Evolutionary conservation across 2,888 invertebrate species (phyloP).

Genomic region (Hypsopygia costalis): DNA sequence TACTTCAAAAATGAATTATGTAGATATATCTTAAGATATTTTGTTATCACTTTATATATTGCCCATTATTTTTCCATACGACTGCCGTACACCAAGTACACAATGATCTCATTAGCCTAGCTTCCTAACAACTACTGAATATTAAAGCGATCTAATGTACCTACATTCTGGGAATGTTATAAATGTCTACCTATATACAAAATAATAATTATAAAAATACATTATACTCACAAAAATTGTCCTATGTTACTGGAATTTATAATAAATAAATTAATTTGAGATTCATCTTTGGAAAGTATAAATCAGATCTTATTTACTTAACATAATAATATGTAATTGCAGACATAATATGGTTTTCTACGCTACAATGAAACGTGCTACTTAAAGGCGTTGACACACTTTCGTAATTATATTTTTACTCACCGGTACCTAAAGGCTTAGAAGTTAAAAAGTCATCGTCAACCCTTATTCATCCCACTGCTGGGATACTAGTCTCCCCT

Average conservation of each 20-base stretch:
- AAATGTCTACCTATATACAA: slow-evolving; percentile 50
- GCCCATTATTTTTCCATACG: slow-evolving; percentile 24
- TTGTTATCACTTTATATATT: slow-evolving; percentile 33
- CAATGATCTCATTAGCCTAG: slow-evolving; percentile 12
- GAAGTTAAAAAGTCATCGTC: no score
- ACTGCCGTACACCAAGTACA: background rate
- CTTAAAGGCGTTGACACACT: no score
- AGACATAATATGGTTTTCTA: no score
- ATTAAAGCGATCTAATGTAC: slow-evolving; percentile 59
- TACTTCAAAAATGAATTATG: no score
- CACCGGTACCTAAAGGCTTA: no score
- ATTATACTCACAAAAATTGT: slow-evolving; percentile 25
- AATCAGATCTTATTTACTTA: no score
- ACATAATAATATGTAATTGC: no score
- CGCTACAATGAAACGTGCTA: no score
- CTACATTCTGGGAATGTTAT: slow-evolving; percentile 67
- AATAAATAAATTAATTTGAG: slow-evolving; percentile 26
- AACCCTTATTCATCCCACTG: no score
- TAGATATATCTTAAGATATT: slow-evolving; percentile 4
- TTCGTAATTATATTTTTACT: no score
- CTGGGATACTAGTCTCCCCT: no score
- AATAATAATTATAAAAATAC: slow-evolving; percentile 56
- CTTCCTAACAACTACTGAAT: slow-evolving; percentile 34
- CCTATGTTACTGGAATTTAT: slow-evolving; percentile 6
- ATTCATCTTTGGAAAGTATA: slow-evolving; percentile 40